These are phyloP conservation scores for Euura saliciscinereae DNA, from an alignment of 1,140 invertebrate species.

Conservation along the genomic window DNA sequence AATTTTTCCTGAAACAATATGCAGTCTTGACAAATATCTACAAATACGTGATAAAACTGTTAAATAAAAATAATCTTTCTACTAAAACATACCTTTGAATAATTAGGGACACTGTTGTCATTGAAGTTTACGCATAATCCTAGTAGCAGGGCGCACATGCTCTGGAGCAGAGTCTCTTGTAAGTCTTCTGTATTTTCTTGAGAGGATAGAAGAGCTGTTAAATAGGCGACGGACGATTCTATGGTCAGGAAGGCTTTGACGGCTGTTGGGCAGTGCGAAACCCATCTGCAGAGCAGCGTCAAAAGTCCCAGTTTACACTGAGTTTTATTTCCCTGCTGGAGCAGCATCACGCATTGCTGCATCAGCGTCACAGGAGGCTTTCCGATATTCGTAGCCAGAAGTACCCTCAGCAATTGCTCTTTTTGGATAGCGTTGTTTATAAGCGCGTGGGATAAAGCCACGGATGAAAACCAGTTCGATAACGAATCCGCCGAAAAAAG, in stretches of 20 bases:
- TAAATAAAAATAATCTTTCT: background rate
- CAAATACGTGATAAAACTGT: slow-evolving; percentile 13
- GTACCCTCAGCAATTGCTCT: slow-evolving; percentile 90
- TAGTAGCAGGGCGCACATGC: slow-evolving; percentile 92
- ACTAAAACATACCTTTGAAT: slow-evolving; percentile 66
- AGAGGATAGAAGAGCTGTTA: slow-evolving; percentile 79
- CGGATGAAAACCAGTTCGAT: slow-evolving; percentile 97
- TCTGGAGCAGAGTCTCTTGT: slow-evolving; percentile 67
- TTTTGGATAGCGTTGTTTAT: slow-evolving; percentile 89
- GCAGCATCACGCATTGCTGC: slow-evolving; percentile 82
- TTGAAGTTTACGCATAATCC: slow-evolving; percentile 94
- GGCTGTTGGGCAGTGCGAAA: slow-evolving; percentile 81
- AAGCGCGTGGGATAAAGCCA: slow-evolving; percentile 90
- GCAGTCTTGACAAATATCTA: background rate
- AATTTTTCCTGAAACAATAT: slow-evolving; percentile 70
- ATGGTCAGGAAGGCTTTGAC: slow-evolving; percentile 85
- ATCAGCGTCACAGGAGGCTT: slow-evolving; percentile 86
- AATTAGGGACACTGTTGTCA: slow-evolving; percentile 82
- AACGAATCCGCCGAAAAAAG: slow-evolving; percentile 89
- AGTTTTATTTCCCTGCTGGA: slow-evolving; percentile 85
- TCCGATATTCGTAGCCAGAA: slow-evolving; percentile 86
- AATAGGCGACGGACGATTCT: slow-evolving; percentile 84
- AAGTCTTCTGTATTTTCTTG: slow-evolving; percentile 70
- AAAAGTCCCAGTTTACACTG: slow-evolving; percentile 92
- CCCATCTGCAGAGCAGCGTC: slow-evolving; percentile 91